phyloP scores from a whole-genome alignment of 2,113 vertebrate species.

The Columbina picui region DNA sequence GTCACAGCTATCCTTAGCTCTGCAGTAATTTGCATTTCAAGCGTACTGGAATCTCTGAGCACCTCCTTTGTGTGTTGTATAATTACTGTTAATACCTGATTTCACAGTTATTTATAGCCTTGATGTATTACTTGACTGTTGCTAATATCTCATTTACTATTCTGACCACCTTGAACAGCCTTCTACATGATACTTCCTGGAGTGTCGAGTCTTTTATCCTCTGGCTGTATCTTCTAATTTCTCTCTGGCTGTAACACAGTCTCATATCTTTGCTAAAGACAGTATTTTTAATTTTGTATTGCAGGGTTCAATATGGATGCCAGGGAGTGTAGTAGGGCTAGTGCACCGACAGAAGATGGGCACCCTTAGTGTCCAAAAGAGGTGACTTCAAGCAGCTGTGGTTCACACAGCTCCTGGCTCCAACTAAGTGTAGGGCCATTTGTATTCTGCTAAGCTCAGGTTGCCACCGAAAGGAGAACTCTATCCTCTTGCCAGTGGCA shows the following conservation, averaged over 20 bases:
- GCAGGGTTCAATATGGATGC: background rate
- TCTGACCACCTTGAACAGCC: constrained; percentile 29
- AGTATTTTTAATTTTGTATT: background rate
- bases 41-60: background rate
- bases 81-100: constrained; percentile 42
- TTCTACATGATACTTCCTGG: background rate
- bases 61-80: background rate
- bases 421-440: fast-evolving
- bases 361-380: background rate
- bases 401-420: background rate
- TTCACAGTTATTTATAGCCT: constrained; percentile 48
- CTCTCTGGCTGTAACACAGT: background rate
- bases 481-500: background rate
- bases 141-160: constrained; percentile 24
- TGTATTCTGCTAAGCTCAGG: background rate
- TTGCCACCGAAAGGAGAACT: background rate
- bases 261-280: background rate
- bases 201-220: background rate
- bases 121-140: constrained; percentile 29
- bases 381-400: background rate
- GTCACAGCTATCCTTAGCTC: background rate
- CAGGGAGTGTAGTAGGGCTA: background rate
- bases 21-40: constrained; percentile 38
- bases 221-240: background rate
- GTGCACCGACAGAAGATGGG: background rate